A percentile compares a stretch with the other conserved stretches of the same genome.
These are phyloP conservation scores for Rhysida immarginata DNA, from an alignment of 1,140 invertebrate genomes.

Conservation along the genomic window DNA sequence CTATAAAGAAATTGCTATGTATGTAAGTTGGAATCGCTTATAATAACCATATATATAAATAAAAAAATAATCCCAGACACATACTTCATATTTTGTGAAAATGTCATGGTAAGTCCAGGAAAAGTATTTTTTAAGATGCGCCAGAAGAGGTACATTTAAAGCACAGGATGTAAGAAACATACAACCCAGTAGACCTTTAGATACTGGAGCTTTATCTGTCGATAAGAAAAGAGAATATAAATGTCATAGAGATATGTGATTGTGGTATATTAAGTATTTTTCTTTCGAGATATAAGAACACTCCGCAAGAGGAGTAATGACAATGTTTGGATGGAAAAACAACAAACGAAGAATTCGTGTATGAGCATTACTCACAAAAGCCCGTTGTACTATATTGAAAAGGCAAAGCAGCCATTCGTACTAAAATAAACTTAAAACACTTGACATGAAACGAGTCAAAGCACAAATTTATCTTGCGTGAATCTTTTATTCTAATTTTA, in stretches of 20 bases:
- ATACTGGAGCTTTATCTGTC: slow-evolving; percentile 35
- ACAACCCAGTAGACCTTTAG: slow-evolving; percentile 31
- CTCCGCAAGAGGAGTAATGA: no score
- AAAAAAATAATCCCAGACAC: background rate
- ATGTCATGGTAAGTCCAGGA: slow-evolving; percentile 28
- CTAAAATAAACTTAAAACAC: no score
- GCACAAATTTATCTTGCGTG: no score
- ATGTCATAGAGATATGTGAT: no score
- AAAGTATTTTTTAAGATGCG: slow-evolving; percentile 29
- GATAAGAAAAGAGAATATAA: slow-evolving; percentile 13
- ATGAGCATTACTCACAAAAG: slow-evolving; percentile 31
- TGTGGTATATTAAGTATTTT: no score
- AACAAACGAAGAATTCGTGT: no score
- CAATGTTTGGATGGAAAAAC: background rate
- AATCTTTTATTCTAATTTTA: no score
- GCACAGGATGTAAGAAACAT: slow-evolving; percentile 34
- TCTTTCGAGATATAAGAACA: no score
- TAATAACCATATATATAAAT: background rate
- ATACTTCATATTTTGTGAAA: slow-evolving; percentile 27
- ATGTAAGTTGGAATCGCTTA: no score
- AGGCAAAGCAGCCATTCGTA: slow-evolving; percentile 28
- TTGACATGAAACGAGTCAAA: no score
- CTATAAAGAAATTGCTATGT: slow-evolving; percentile 21
- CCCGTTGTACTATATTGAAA: slow-evolving; percentile 30
- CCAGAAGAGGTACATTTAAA: slow-evolving; percentile 32